Base-by-base conservation (phyloP, 2,888 invertebrate species). In the Notocelia uddmanniana region DNA sequence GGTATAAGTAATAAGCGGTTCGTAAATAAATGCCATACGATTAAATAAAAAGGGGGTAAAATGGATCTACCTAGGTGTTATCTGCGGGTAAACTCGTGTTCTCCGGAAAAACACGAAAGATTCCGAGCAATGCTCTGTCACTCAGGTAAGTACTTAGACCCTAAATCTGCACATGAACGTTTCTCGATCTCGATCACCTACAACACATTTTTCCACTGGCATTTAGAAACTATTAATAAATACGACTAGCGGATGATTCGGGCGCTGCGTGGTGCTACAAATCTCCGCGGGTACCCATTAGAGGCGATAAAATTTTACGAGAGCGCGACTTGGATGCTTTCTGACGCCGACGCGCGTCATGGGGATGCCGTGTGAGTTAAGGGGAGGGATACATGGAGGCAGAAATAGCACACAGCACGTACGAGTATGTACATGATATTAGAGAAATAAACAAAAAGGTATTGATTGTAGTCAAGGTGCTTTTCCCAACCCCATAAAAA, bases 281-380 rank as follows among this genome's bases (percentile, higher is more conserved):
- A 91, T 92, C 91, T 90, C 85, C 76, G 78, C 76, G 78, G 80
- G 80, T 81, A 77, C 79, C 88, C 85, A 91, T 92, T 92, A 91
- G 84, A 81, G 86, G 85, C 84, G 87, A 91, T 92, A 91, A 92
- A 92, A 89, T 85, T 91, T 91, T 87, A 92, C 86, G 90, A 89
- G 77, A 82, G 81, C 81, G 81, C 82, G 83, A 86, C 54, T 66
- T 54, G 66, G 59, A 60, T 85, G 83, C 89, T 89, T 86, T 86
- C 85, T 84, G 81, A 80, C 79, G 74, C 80, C 76, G 80, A 77
- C 78, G 75, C 76, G 76, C 77, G 80, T 82, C 82, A 23, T 23
- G 66, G 21, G 59, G 54, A 83, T 82, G 74, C 76, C 75, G 73
- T 68, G 71, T 79, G 72, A 70, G 26, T 13, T 55, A 58, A 77